phyloP scores from a whole-genome alignment of 2,888 invertebrate genomes.

The Aphidius colemani region DNA sequence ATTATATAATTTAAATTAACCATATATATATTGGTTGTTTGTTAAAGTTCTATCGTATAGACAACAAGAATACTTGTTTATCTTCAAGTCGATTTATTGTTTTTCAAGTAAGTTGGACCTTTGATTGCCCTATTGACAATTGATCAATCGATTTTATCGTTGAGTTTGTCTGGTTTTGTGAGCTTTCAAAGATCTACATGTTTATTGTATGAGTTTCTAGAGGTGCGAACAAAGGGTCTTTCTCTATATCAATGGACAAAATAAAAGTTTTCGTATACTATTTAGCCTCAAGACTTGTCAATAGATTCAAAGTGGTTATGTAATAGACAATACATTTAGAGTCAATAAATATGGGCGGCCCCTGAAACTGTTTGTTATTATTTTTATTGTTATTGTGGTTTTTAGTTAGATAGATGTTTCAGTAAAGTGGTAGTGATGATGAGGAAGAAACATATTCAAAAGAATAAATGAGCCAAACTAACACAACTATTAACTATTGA shows the following conservation, averaged over 20 bases:
- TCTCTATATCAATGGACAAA: neutral
- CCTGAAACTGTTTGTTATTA: neutral
- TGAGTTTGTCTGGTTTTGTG: too few relatives aligned
- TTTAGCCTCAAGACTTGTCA: constrained; percentile 9
- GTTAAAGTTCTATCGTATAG: too few relatives aligned
- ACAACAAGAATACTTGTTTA: neutral
- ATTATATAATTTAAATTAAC: too few relatives aligned
- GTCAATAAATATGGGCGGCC: neutral
- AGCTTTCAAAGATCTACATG: too few relatives aligned
- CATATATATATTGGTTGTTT: too few relatives aligned
- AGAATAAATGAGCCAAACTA: too few relatives aligned
- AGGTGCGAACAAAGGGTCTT: neutral
- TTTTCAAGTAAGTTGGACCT: neutral
- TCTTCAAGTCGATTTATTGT: constrained; percentile 11
- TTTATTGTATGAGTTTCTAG: constrained; percentile 3
- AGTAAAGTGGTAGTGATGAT: too few relatives aligned
- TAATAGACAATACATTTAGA: too few relatives aligned
- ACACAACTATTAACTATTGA: too few relatives aligned
- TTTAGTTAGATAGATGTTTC: too few relatives aligned
- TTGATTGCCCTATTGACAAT: constrained; percentile 6
- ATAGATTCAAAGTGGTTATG: neutral
- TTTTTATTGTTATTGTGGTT: neutral
- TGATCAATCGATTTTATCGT: constrained; percentile 7
- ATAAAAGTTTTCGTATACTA: neutral
- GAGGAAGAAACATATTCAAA: too few relatives aligned